phyloP scores from a whole-genome alignment of 2,113 vertebrate species.

The Ammospiza caudacuta region DNA sequence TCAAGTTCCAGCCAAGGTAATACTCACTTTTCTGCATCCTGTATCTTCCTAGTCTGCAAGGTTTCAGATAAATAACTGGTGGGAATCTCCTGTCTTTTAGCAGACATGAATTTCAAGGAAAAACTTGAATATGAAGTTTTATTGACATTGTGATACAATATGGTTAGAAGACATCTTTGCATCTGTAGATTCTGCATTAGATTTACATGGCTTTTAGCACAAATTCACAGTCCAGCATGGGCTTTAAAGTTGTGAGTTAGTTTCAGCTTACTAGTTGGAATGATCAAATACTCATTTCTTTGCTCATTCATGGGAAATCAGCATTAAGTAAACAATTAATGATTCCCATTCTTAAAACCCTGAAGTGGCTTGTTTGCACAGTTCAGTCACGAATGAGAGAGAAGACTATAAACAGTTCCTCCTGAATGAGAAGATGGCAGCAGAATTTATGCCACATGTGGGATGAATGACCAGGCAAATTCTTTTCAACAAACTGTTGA shows the following conservation, averaged over 20 bases:
- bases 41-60: background rate
- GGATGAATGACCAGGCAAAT: background rate
- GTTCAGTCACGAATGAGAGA: background rate
- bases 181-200: background rate
- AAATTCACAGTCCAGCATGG: background rate
- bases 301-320: background rate
- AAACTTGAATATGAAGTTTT: background rate
- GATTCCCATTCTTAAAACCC: background rate
- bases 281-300: background rate
- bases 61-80: background rate
- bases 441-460: background rate
- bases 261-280: background rate
- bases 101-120: background rate
- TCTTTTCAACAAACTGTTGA: background rate
- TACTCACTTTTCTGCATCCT: background rate
- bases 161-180: background rate
- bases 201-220: background rate
- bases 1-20: conserved; percentile 86
- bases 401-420: background rate
- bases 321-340: background rate
- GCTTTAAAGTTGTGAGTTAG: background rate
- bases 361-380: background rate
- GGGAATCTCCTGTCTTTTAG: background rate
- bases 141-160: background rate
- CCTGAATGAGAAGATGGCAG: background rate